These are phyloP conservation scores for Lepidocyrtinus sp. DNA, from an alignment of 2,888 invertebrate genomes.

Conservation along the genomic window DNA sequence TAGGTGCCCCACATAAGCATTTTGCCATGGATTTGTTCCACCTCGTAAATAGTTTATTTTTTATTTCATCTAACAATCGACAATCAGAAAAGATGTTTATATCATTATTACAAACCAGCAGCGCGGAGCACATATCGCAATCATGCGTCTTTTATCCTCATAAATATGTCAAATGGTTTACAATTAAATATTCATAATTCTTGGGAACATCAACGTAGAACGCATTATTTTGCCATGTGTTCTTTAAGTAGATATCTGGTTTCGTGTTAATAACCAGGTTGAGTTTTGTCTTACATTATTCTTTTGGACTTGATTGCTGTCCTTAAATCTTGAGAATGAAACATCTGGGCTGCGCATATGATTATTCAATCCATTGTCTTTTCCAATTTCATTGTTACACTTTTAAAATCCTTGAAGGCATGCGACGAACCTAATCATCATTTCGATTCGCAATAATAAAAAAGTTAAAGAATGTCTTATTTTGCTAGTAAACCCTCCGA, in stretches of 20 bases:
- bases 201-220: too few species aligned
- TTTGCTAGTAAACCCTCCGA: too few species aligned
- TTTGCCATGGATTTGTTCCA: conserved; percentile 1
- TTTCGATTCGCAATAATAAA: neutral
- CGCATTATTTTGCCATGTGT: too few species aligned
- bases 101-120: neutral
- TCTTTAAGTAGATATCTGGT: too few species aligned
- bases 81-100: neutral
- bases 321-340: too few species aligned
- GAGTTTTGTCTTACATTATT: neutral
- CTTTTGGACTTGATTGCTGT: neutral
- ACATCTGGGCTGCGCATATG: too few species aligned
- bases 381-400: too few species aligned
- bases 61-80: neutral
- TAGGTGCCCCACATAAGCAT: neutral
- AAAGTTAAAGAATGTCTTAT: too few species aligned
- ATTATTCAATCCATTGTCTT: too few species aligned
- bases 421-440: conserved; percentile 11
- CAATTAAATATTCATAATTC: conserved; percentile 36
- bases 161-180: conserved; percentile 48
- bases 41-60: neutral
- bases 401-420: conserved; percentile 6
- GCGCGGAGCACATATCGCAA: neutral
- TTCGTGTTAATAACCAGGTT: neutral
- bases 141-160: conserved; percentile 31